Evolutionary conservation across 2,888 invertebrate species (phyloP).

Genomic region (Tipula lateralis): DNA sequence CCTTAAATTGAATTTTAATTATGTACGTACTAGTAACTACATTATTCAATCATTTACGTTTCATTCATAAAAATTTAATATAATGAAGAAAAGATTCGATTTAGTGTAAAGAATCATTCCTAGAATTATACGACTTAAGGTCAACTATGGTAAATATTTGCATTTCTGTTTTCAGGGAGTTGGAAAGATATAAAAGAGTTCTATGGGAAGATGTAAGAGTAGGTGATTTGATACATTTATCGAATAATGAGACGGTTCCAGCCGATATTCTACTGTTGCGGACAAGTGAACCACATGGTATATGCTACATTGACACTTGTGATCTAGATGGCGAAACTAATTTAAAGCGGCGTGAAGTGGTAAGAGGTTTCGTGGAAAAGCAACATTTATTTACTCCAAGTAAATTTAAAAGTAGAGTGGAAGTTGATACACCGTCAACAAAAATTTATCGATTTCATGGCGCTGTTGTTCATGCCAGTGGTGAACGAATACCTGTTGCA

Average conservation of each 20-base stretch:
- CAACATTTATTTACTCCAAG: conserved; percentile 70
- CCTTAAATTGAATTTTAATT: neutral
- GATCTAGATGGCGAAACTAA: conserved; percentile 96
- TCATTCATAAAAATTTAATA: neutral
- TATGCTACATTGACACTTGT: conserved; percentile 92
- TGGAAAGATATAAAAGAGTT: conserved; percentile 74
- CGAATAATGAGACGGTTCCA: conserved; percentile 94
- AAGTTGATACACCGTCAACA: conserved; percentile 92
- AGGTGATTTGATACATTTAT: conserved; percentile 90
- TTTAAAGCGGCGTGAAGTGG: conserved; percentile 83
- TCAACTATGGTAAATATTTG: no score
- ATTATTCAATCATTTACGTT: neutral
- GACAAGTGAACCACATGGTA: conserved; percentile 81
- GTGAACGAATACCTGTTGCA: conserved; percentile 71
- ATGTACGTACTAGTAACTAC: neutral
- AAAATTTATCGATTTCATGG: conserved; percentile 94
- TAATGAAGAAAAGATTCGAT: no score
- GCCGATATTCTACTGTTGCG: conserved; percentile 88
- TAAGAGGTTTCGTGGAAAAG: conserved; percentile 51
- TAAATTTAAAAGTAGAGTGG: conserved; percentile 77
- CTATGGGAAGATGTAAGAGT: conserved; percentile 89
- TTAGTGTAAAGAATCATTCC: no score
- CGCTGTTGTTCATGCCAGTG: conserved; percentile 74
- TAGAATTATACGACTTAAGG: no score
- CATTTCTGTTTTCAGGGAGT: conserved; percentile 63